These are phyloP conservation scores for Exocentrus adspersus DNA, from an alignment of 2,888 invertebrate genomes.

Conservation along the genomic window DNA sequence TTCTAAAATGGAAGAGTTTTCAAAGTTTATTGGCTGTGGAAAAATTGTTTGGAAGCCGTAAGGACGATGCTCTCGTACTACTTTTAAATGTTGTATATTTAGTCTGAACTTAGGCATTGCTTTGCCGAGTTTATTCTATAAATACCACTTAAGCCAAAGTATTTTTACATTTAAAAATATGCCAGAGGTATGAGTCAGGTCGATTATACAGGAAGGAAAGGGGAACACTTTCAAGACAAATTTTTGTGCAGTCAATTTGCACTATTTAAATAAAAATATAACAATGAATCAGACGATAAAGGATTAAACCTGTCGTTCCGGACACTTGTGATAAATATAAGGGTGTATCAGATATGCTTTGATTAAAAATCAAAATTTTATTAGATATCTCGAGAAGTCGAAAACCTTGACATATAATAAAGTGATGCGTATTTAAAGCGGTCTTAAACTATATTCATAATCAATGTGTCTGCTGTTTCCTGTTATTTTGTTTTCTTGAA, in stretches of 20 bases:
- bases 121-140: neutral
- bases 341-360: neutral
- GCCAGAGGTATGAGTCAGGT: neutral
- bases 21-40: too few species aligned
- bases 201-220: too few species aligned
- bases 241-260: too few species aligned
- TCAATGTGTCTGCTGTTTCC: too few species aligned
- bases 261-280: too few species aligned
- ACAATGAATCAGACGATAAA: too few species aligned
- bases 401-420: neutral
- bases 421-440: neutral
- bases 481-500: too few species aligned
- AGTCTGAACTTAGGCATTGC: neutral
- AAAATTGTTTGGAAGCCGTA: too few species aligned
- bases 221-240: too few species aligned
- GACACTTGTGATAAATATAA: too few species aligned
- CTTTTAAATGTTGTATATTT: neutral
- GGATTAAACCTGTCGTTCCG: too few species aligned
- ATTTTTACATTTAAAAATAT: slow-evolving; percentile 1
- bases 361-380: neutral
- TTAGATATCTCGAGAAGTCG: neutral
- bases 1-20: too few species aligned
- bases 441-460: neutral
- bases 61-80: neutral
- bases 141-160: neutral